Percentiles rank a stretch among this genome's conserved stretches.
phyloP scores from a whole-genome alignment of 2,113 vertebrate genomes.

The Okapia johnstoni region DNA sequence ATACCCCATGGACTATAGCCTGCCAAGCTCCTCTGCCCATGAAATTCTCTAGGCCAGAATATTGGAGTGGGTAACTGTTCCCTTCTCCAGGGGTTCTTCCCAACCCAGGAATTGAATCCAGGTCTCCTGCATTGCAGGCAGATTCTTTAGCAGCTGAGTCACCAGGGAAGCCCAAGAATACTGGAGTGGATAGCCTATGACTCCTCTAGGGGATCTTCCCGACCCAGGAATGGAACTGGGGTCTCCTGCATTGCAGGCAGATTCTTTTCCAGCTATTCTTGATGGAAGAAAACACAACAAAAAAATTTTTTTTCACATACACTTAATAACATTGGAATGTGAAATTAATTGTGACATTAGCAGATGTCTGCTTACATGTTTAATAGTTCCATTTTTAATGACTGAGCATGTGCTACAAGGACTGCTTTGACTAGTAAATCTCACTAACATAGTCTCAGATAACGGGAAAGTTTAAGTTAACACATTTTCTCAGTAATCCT shows the following conservation, averaged over 20 bases:
- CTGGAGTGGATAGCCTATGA: no score
- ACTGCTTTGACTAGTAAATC: not conserved
- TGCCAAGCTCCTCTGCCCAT: not conserved
- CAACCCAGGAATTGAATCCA: not conserved
- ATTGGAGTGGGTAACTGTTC: not conserved
- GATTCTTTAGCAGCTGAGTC: not conserved
- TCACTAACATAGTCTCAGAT: not conserved
- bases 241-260: no score
- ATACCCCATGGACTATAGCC: not conserved
- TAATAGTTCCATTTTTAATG: not conserved
- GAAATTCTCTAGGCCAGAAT: not conserved
- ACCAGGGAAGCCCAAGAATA: not conserved
- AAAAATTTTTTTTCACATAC: accelerated
- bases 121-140: not conserved
- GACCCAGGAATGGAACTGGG: no score
- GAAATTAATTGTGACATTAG: not conserved
- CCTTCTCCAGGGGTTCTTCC: not conserved
- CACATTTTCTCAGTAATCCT: not conserved
- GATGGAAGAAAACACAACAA: not conserved
- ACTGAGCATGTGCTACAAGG: not conserved
- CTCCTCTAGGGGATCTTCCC: no score
- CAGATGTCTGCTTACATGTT: not conserved
- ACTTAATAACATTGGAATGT: not conserved
- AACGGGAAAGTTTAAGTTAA: not conserved
- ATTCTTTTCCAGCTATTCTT: not conserved